Conservation (phyloP, 2,888 invertebrate genomes). For the Escarpia spicata region DNA sequence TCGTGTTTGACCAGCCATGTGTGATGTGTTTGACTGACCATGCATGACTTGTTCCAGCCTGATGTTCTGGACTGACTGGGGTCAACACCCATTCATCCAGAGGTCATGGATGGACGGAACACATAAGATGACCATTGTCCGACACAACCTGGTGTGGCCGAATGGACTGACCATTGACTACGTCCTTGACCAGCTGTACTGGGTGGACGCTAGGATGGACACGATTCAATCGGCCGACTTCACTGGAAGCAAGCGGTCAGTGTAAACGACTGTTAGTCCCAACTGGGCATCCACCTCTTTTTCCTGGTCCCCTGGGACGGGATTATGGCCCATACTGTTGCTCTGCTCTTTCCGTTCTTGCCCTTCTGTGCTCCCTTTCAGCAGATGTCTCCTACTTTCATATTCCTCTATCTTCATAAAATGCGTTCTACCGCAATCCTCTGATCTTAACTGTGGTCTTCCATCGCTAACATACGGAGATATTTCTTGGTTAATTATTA, state of each 20-base stretch:
- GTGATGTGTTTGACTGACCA: not conserved
- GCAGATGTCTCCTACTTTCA: no score
- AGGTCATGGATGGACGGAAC: constrained; percentile 5
- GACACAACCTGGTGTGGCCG: not conserved
- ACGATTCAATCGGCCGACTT: not conserved
- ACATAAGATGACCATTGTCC: not conserved
- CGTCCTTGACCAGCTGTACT: not conserved
- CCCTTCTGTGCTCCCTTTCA: no score
- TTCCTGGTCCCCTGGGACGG: no score
- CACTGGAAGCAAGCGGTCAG: not conserved
- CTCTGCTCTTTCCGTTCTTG: no score
- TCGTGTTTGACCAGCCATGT: no score
- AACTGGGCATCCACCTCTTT: not conserved
- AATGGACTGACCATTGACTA: constrained; percentile 16
- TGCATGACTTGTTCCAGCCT: not conserved
- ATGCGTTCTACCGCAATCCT: no score
- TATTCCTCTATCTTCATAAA: no score
- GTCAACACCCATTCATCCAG: not conserved
- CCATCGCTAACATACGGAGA: no score
- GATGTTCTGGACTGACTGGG: not conserved
- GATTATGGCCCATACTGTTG: no score
- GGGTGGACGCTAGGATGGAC: not conserved
- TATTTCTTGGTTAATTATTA: no score
- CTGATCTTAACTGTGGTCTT: no score
- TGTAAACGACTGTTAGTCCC: not conserved